Conservation (phyloP, 2,888 invertebrate species). For the Conops quadrifasciatus region DNA sequence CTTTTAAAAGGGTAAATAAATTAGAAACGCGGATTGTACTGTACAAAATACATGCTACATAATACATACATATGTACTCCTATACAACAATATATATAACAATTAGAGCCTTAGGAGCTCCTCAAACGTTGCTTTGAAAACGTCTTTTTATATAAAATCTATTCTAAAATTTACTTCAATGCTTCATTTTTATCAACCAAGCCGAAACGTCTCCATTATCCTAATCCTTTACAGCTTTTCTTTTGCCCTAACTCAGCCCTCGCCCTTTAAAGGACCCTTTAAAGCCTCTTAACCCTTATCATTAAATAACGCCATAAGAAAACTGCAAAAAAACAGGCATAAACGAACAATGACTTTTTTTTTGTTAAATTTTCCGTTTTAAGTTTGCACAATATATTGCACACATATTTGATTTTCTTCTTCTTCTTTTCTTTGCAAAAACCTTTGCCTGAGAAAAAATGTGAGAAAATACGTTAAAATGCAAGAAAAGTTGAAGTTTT, state of each 20-base stretch:
- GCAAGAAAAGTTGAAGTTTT: conserved; percentile 16
- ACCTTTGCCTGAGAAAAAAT: conserved; percentile 38
- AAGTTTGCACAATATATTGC: background rate
- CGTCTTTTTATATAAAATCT: too few relatives aligned
- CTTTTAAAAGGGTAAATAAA: too few relatives aligned
- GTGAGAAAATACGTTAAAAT: conserved; percentile 42
- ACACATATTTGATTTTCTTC: background rate
- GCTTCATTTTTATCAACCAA: too few relatives aligned
- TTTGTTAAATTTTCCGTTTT: too few relatives aligned
- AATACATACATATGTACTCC: too few relatives aligned
- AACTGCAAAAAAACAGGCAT: background rate
- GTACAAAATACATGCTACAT: too few relatives aligned
- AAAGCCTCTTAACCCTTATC: conserved; percentile 25
- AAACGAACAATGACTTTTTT: background rate
- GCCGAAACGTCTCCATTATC: background rate
- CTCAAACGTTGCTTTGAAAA: too few relatives aligned
- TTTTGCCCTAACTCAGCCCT: background rate
- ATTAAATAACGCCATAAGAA: background rate
- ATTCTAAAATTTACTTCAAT: too few relatives aligned
- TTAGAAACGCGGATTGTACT: too few relatives aligned
- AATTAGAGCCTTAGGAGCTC: too few relatives aligned
- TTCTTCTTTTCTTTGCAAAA: background rate
- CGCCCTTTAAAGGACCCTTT: background rate
- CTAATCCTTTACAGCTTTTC: background rate
- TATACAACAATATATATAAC: too few relatives aligned